A percentile compares a stretch with the other conserved stretches of the same genome.
These are phyloP conservation scores for Apogon hyalosoma DNA, from an alignment of 2,797 vertebrate genomes.

Conservation along the genomic window DNA sequence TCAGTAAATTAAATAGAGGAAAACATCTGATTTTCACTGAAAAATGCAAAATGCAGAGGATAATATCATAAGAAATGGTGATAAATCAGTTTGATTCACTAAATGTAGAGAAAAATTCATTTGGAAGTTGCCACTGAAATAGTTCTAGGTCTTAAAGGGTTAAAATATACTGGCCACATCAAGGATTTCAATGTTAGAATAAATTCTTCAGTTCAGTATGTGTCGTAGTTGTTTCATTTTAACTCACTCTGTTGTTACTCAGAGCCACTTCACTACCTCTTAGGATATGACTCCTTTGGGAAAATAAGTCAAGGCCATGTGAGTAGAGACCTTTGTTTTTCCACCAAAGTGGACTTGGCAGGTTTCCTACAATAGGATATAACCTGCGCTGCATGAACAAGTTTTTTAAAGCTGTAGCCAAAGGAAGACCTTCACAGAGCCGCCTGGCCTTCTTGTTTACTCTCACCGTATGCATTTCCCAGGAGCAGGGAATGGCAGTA, in stretches of 20 bases:
- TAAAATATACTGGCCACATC: conserved; percentile 10
- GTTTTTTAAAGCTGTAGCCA: conserved; percentile 35
- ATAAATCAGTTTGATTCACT: too few species aligned
- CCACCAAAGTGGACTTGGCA: conserved; percentile 49
- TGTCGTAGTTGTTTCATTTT: not conserved
- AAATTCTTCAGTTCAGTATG: too few species aligned
- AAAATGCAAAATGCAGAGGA: too few species aligned
- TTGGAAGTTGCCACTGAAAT: too few species aligned
- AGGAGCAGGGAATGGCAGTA: conserved; percentile 45
- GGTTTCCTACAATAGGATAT: conserved; percentile 22
- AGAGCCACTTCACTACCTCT: conserved; percentile 21
- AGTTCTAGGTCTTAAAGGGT: too few species aligned
- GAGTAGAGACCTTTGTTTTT: conserved; percentile 27
- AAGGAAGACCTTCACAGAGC: conserved; percentile 58
- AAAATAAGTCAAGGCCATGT: conserved; percentile 31
- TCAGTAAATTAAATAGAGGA: too few species aligned
- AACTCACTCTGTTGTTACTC: not conserved
- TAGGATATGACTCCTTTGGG: conserved; percentile 18
- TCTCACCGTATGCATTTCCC: conserved; percentile 33
- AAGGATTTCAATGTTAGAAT: conserved; percentile 29
- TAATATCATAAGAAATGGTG: too few species aligned
- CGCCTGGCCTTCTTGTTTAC: conserved; percentile 70
- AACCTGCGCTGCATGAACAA: conserved; percentile 34
- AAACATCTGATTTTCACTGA: too few species aligned
- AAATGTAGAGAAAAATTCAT: too few species aligned